These are phyloP conservation scores for Rhadinocentrus ornatus DNA, from an alignment of 2,797 vertebrate genomes.

Conservation along the genomic window DNA sequence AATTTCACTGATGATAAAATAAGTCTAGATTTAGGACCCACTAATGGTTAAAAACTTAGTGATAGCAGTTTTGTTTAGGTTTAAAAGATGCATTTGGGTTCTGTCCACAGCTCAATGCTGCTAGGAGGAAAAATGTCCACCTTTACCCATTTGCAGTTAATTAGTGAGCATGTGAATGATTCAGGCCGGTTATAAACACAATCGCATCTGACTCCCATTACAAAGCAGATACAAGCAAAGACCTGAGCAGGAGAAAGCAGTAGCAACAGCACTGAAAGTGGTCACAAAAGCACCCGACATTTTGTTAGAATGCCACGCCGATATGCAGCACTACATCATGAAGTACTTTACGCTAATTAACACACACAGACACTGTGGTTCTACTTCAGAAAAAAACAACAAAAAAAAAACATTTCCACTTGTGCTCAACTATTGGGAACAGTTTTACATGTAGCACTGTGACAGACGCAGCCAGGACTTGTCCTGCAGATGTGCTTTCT, in stretches of 20 bases:
- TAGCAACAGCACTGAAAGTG: slow-evolving; percentile 79
- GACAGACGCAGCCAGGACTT: slow-evolving; percentile 25
- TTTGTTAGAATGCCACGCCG: slow-evolving; percentile 80
- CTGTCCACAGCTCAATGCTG: slow-evolving; percentile 76
- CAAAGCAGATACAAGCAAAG: slow-evolving; percentile 88
- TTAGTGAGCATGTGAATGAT: slow-evolving; percentile 84
- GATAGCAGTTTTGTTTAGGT: no score
- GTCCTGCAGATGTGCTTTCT: slow-evolving; percentile 12
- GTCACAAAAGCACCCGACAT: slow-evolving; percentile 47
- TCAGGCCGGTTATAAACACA: slow-evolving; percentile 86
- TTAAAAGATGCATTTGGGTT: slow-evolving; percentile 27
- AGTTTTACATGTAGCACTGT: slow-evolving; percentile 16
- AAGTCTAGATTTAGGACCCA: no score
- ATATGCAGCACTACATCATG: slow-evolving; percentile 77
- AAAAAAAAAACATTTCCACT: slow-evolving; percentile 83
- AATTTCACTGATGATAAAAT: no score
- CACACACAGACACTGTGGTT: slow-evolving; percentile 72
- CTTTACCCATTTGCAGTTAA: slow-evolving; percentile 87
- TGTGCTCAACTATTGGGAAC: slow-evolving; percentile 62
- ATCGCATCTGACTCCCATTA: slow-evolving; percentile 92
- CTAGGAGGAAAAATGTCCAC: slow-evolving; percentile 76
- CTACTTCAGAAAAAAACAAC: slow-evolving; percentile 82
- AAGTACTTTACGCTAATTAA: slow-evolving; percentile 84
- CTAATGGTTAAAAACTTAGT: no score
- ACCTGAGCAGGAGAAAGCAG: slow-evolving; percentile 71